These are phyloP conservation scores for Imbricaverruca yamaguchii DNA, from an alignment of 2,888 invertebrate species.

Conservation along the genomic window DNA sequence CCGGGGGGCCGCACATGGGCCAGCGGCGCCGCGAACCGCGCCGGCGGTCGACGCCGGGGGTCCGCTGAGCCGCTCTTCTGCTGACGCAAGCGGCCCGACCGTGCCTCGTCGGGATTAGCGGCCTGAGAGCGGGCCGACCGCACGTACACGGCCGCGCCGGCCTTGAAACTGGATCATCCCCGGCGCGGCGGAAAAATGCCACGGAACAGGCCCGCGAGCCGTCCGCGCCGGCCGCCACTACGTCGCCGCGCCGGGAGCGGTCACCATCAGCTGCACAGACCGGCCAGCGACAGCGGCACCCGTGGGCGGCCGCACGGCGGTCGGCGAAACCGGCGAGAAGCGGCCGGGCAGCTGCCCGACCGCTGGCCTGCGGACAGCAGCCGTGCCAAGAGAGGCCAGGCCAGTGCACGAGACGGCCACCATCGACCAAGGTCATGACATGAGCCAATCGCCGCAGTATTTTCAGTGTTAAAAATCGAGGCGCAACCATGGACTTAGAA, in stretches of 20 bases:
- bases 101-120: background rate
- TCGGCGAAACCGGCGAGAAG: too few species aligned
- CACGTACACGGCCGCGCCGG: background rate
- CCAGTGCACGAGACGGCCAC: too few species aligned
- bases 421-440: background rate
- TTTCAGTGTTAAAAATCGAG: too few species aligned
- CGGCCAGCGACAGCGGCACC: too few species aligned
- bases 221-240: background rate
- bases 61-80: too few species aligned
- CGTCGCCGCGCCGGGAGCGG: background rate
- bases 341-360: too few species aligned
- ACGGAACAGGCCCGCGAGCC: background rate
- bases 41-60: too few species aligned
- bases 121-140: background rate
- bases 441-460: too few species aligned
- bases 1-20: too few species aligned
- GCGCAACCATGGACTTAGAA: too few species aligned
- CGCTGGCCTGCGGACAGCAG: background rate
- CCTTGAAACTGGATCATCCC: background rate
- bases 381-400: background rate
- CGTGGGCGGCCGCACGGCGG: background rate
- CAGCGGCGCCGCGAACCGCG: too few species aligned
- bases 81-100: slow-evolving; percentile 8
- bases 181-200: background rate
- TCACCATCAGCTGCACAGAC: background rate